Evolutionary conservation across 2,888 invertebrate species (phyloP).

Genomic region (Hermodice carunculata): DNA sequence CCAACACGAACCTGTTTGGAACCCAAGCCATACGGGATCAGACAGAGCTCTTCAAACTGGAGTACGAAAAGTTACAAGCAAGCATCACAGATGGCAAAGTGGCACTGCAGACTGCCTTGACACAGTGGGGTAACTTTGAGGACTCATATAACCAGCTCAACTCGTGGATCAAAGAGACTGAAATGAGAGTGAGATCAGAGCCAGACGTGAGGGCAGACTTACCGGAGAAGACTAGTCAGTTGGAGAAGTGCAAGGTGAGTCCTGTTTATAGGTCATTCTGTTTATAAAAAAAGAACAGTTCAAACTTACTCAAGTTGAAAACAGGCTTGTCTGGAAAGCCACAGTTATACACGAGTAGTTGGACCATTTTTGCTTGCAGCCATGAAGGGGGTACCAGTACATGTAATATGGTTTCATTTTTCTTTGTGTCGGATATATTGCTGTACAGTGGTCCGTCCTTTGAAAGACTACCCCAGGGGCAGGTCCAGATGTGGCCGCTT

Average conservation of each 20-base stretch:
- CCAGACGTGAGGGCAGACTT: constrained; percentile 89
- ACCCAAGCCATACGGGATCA: constrained; percentile 92
- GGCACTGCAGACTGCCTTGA: constrained; percentile 80
- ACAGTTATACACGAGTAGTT: no score
- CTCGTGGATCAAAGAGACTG: constrained; percentile 83
- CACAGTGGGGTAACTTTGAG: constrained; percentile 88
- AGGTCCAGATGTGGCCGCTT: no score
- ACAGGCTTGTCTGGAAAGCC: no score
- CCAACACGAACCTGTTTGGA: constrained; percentile 91
- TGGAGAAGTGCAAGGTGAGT: constrained; percentile 84
- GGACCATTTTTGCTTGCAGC: no score
- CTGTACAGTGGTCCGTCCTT: no score
- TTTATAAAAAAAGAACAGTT: no score
- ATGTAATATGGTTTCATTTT: no score
- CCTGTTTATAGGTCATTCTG: no score
- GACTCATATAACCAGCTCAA: constrained; percentile 81
- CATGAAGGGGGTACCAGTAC: no score
- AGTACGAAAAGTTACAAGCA: constrained; percentile 87
- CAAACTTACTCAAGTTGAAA: no score
- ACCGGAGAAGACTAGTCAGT: constrained; percentile 88
- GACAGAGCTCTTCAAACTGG: constrained; percentile 87
- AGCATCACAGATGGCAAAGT: constrained; percentile 72
- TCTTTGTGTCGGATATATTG: no score
- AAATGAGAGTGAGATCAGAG: constrained; percentile 85
- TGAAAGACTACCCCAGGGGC: no score